Base-by-base conservation (phyloP, 2,797 vertebrate species). In the Arrhamphus sclerolepis region DNA sequence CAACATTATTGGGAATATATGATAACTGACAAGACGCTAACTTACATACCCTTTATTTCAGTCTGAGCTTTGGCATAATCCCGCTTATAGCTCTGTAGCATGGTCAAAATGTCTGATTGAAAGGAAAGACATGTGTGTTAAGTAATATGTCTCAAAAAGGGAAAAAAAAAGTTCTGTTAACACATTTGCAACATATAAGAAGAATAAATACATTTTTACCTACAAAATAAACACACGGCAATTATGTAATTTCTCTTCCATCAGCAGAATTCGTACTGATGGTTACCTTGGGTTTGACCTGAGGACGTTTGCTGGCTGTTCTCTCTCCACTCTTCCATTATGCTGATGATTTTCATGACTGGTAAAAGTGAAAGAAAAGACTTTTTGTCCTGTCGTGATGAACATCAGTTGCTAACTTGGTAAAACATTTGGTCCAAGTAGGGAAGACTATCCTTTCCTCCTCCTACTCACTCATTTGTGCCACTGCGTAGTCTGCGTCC, bases 401-500 rank as follows among this genome's bases (percentile, higher is more conserved):
- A 24, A 40, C 13, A 5, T 38, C 21, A 44, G n/a, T 10, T 26
- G 3, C 8, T 42, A 31, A 57, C 18, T n/a, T 9, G 31, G 8
- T 34, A 11, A 34, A 34, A 26, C 2, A 26, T 19, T 31, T 14
- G 20, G n/a, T 8, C 18, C 39, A 4, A 13, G 5, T 19, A 28
- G 47, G 24, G 21, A 54, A 1, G 7, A 6, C 3, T 43, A 9
- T 22, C 20, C 18, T 31, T 7, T 43, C 26, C 44, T 39, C 63
- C 85, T 74, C 22, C 18, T 22, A 76, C 87, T 79, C 52, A 89
- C 88, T 56, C 40, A 63, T 28, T n/a, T 75, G 58, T 46, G 75
- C 40, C 22, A 72, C 50, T 11, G 5, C 0, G 11, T 40, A 41
- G 0, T 81, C 66, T 7, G 22, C n/a, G 6, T 46, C 56, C 46